Evolutionary conservation across 1,140 invertebrate species (phyloP).

Genomic region (Rhagoletis zephyria): DNA sequence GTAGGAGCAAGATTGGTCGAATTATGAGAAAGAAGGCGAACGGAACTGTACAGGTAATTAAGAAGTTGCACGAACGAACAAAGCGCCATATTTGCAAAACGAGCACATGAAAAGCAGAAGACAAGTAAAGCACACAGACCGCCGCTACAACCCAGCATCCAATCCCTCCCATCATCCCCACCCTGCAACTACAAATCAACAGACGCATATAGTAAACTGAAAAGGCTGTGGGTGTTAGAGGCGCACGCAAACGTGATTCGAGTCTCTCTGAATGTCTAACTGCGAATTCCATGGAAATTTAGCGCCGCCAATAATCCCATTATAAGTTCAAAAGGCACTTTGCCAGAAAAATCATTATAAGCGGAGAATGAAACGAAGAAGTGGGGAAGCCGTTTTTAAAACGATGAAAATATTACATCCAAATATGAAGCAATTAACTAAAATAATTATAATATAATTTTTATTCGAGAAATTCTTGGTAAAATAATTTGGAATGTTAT

Average conservation of each 20-base stretch:
- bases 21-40: neutral
- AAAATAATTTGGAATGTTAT: too few species aligned
- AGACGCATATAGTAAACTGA: neutral
- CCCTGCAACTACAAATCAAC: neutral
- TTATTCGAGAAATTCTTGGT: too few species aligned
- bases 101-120: too few species aligned
- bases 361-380: neutral
- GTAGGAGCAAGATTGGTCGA: neutral
- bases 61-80: neutral
- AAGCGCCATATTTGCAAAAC: neutral
- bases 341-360: neutral
- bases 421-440: too few species aligned
- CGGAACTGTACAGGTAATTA: neutral
- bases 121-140: neutral
- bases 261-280: neutral
- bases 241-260: neutral
- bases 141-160: neutral
- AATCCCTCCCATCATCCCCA: neutral
- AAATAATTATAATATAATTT: too few species aligned
- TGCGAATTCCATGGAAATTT: neutral
- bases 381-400: neutral
- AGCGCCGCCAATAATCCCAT: neutral
- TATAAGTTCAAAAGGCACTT: constrained; percentile 21
- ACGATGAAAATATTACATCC: too few species aligned
- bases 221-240: neutral